Conservation (phyloP, 2,888 invertebrate species). For the Drosophila birchii region DNA sequence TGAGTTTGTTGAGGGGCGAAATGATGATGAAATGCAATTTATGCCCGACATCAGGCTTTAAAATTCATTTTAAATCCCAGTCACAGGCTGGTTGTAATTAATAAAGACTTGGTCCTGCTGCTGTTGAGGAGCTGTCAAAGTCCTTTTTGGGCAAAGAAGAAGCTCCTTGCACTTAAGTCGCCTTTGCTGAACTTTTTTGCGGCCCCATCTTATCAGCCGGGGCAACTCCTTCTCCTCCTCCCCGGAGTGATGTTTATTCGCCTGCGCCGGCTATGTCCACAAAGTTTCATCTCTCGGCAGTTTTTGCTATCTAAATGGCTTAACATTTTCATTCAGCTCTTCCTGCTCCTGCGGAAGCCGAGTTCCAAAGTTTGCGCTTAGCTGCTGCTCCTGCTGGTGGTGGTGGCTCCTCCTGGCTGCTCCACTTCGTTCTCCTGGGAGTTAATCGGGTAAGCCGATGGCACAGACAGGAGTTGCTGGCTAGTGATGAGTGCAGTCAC, state of each 20-base stretch:
- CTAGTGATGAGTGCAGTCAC: conserved; percentile 19
- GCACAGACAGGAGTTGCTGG: conserved; percentile 27
- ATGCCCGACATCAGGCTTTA: neutral
- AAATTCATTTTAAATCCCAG: neutral
- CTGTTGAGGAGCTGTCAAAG: neutral
- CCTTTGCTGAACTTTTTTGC: conserved; percentile 47
- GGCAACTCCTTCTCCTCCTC: neutral
- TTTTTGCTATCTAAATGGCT: conserved; percentile 65
- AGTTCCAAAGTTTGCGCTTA: conserved; percentile 5
- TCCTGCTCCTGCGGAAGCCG: conserved; percentile 11
- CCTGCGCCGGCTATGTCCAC: conserved; percentile 22
- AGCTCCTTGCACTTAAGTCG: conserved; percentile 65
- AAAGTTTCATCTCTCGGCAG: conserved; percentile 40
- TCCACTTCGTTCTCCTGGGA: conserved; percentile 35
- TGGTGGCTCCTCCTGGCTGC: neutral
- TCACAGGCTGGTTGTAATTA: neutral
- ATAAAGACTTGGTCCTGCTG: neutral
- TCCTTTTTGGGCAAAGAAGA: neutral
- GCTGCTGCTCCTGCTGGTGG: neutral
- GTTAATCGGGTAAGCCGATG: conserved; percentile 75
- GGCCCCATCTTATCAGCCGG: conserved; percentile 1
- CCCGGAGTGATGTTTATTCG: conserved; percentile 2
- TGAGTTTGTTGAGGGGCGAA: conserved; percentile 10
- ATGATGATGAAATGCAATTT: conserved; percentile 29
- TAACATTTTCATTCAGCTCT: conserved; percentile 51